Conservation (phyloP, 2,113 vertebrate genomes). For the Pardalotus punctatus region DNA sequence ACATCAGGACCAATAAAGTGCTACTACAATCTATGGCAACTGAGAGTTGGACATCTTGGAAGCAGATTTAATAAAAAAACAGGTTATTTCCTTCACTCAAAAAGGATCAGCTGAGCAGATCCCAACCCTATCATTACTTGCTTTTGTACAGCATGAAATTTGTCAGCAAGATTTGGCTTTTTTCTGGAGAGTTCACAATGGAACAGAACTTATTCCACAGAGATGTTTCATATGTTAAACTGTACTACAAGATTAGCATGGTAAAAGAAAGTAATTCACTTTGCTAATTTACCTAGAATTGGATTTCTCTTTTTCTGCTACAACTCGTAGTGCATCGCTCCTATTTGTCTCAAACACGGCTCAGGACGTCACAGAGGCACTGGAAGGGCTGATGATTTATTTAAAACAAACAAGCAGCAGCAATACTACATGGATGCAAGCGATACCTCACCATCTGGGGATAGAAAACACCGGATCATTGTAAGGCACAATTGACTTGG, state of each 20-base stretch:
- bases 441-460: background rate
- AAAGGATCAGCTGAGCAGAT: background rate
- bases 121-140: background rate
- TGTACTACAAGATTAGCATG: background rate
- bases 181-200: background rate
- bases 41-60: background rate
- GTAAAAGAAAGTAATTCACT: background rate
- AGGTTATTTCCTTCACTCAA: background rate
- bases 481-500: background rate
- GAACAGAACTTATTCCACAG: background rate
- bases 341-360: background rate
- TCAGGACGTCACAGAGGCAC: background rate
- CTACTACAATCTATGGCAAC: background rate
- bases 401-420: background rate
- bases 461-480: background rate
- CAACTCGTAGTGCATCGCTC: accelerated
- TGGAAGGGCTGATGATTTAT: background rate
- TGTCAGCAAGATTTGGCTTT: background rate
- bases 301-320: background rate
- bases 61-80: background rate
- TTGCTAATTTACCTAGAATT: background rate
- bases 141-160: background rate
- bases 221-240: background rate
- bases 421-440: background rate
- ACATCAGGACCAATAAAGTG: background rate